Evolutionary conservation across 2,797 vertebrate species (phyloP).

Genomic region (Darevskia nairensis): DNA sequence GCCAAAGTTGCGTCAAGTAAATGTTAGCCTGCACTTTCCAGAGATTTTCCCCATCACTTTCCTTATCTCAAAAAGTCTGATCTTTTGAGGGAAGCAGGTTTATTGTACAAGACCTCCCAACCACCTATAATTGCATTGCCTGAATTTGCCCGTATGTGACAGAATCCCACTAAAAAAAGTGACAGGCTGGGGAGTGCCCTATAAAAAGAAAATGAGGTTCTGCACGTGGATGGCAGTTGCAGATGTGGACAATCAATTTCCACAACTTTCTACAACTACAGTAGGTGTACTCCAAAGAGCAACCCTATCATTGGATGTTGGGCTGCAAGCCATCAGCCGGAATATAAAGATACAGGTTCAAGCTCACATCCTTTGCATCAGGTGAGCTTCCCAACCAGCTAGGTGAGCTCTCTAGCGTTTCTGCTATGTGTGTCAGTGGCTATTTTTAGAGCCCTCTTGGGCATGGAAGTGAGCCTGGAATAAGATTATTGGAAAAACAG

Average conservation of each 20-base stretch:
- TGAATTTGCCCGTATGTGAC: neutral
- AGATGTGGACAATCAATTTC: neutral
- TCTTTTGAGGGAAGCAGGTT: too few relatives aligned
- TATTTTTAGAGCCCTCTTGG: constrained; percentile 7
- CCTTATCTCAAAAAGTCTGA: too few relatives aligned
- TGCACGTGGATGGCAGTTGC: neutral
- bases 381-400: neutral
- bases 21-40: too few relatives aligned
- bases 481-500: neutral
- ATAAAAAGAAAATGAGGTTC: too few relatives aligned
- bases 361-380: too few relatives aligned
- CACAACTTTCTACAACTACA: neutral
- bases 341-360: neutral
- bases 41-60: too few relatives aligned
- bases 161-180: too few relatives aligned
- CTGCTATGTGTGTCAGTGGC: neutral
- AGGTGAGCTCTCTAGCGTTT: neutral
- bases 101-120: too few relatives aligned
- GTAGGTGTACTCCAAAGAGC: neutral
- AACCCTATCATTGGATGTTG: neutral
- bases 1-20: too few relatives aligned
- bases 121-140: neutral
- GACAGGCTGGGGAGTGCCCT: too few relatives aligned
- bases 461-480: neutral
- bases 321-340: neutral